Base-by-base conservation (phyloP, 2,797 vertebrate genomes). In the Chaetodon trifasciatus region DNA sequence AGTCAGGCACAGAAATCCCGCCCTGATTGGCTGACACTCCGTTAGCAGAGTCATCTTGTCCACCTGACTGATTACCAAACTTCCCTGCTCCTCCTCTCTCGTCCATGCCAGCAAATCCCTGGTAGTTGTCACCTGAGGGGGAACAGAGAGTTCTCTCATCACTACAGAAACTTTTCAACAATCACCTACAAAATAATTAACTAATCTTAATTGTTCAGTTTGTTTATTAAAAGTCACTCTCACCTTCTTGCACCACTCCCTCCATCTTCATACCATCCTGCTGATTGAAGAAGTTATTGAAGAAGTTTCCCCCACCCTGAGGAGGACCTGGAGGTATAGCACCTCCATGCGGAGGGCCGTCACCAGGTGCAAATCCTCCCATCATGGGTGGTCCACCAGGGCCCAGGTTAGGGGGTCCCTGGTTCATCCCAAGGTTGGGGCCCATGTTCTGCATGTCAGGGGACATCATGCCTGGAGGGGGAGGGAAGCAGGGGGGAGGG, bases 221-320 rank as follows among this genome's bases (percentile, higher is more conserved):
- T 50, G 28, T 37, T 19, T n/a, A 7, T 1, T 65, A 15, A 21
- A 63, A 67, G 3, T n/a, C 39, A 0, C 1, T 2, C 87, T 49
- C 91, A 98, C 97, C 97, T 94, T 97, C 87, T 21, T 95, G 93
- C 35, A 93, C 93, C 55, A 93, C 94, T 0, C 94, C 96, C 32
- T 97, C 97, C 94, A 96, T 96, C n/a, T 94, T 93, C 92, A 97
- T 89, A 19, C 92, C 91, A 21, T 97, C 97, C 55, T 96, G 97
- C 70, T 96, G 97, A 47, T 95, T 96, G 93, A 97, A 98, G 91
- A 97, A 98, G 82, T 94, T 96, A 21, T 97, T 97, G 37, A 96
- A 98, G 88, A 97, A 98, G 76, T 95, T 96, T 46, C 92, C 96
- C 1, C 92, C 89, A 1, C 95, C 93, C 0, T 95, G 96, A 2